Evolutionary conservation across 2,888 invertebrate genomes (phyloP).

Genomic region (Geotrupes spiniger): DNA sequence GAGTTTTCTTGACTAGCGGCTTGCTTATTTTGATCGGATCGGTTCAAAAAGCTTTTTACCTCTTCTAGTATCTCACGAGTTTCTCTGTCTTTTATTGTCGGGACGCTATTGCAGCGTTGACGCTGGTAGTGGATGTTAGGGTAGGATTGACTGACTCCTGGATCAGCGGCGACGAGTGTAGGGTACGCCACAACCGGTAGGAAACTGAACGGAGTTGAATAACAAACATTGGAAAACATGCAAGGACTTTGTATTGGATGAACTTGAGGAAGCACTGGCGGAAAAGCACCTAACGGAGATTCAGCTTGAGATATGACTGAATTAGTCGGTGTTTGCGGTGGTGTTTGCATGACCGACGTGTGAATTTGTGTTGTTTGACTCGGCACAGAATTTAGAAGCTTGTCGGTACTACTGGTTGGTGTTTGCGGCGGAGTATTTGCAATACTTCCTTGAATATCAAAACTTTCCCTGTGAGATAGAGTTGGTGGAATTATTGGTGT

Average conservation of each 20-base stretch:
- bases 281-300: too few relatives aligned
- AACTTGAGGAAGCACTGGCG: too few relatives aligned
- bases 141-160: not conserved
- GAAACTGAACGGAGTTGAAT: not conserved
- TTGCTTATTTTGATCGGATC: not conserved
- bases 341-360: slow-evolving; percentile 14
- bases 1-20: not conserved
- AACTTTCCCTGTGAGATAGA: too few relatives aligned
- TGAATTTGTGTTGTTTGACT: slow-evolving; percentile 4
- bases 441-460: slow-evolving; percentile 10
- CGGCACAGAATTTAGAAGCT: slow-evolving; percentile 8
- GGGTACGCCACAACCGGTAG: not conserved
- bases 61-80: not conserved
- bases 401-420: slow-evolving; percentile 3
- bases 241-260: not conserved
- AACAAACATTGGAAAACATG: not conserved
- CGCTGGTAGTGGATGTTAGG: not conserved
- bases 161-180: not conserved
- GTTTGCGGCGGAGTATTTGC: slow-evolving; percentile 13
- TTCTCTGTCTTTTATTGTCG: not conserved
- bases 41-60: not conserved
- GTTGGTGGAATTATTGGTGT: too few relatives aligned
- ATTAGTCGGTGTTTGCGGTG: slow-evolving; percentile 12
- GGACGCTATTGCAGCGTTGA: not conserved
- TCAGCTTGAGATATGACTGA: too few relatives aligned